phyloP scores from a whole-genome alignment of 2,113 vertebrate species.

The Rhabdornis inornatus region DNA sequence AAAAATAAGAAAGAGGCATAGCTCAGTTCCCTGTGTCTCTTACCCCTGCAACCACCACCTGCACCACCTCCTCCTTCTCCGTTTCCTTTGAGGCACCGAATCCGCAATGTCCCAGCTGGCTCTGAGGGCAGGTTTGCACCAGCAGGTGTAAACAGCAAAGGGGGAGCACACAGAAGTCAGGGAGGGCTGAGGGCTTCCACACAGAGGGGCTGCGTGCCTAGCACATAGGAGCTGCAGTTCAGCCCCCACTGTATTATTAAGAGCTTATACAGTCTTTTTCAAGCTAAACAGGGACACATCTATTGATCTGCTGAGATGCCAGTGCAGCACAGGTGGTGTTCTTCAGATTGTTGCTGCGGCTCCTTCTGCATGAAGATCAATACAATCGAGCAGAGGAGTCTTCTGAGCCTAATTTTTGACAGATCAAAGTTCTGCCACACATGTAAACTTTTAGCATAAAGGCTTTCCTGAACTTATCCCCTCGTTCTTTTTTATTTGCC shows the following conservation, averaged over 20 bases:
- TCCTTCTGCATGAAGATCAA: background rate
- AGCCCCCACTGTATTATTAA: background rate
- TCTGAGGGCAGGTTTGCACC: background rate
- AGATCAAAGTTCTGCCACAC: background rate
- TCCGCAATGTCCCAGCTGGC: background rate
- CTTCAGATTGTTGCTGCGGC: background rate
- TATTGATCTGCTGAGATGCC: background rate
- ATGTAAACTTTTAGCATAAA: background rate
- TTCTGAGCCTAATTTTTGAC: background rate
- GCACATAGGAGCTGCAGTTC: background rate
- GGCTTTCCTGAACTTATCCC: background rate
- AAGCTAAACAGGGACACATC: background rate
- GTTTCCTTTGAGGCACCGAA: background rate
- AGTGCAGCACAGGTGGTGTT: background rate
- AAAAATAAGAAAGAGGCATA: background rate
- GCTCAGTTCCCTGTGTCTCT: background rate
- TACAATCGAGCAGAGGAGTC: background rate
- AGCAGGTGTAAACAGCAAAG: background rate
- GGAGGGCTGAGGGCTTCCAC: background rate
- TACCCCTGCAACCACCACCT: background rate
- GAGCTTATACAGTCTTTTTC: background rate
- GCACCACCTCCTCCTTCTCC: background rate
- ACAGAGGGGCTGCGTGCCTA: background rate
- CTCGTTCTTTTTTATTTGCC: constrained; percentile 49
- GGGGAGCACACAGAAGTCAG: background rate